Percentiles rank a stretch among this genome's conserved stretches.
These are phyloP conservation scores for Tortrix viridana DNA, from an alignment of 2,888 invertebrate species.

Conservation along the genomic window DNA sequence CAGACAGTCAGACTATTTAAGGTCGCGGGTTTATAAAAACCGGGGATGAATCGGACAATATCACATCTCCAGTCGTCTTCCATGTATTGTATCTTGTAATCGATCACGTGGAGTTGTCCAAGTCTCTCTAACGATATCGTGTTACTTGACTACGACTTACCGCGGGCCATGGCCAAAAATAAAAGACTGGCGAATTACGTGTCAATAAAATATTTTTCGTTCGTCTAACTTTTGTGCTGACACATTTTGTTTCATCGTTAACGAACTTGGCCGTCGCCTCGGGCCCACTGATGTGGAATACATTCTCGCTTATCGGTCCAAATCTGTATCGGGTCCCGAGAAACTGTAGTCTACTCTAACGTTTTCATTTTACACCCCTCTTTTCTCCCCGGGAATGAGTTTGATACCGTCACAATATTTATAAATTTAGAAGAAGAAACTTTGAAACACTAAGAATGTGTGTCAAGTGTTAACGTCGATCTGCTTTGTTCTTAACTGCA, in stretches of 20 bases:
- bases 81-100: background rate
- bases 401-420: background rate
- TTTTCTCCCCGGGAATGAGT: background rate
- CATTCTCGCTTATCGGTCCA: background rate
- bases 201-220: conserved; percentile 6
- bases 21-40: too few species aligned
- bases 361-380: background rate
- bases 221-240: conserved; percentile 8
- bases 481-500: background rate
- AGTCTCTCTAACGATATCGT: background rate
- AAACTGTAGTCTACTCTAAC: conserved; percentile 2
- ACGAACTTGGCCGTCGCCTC: background rate
- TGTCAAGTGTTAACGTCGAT: conserved; percentile 1
- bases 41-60: background rate
- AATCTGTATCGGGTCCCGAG: conserved; percentile 9
- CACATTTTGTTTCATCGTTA: conserved; percentile 15
- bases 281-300: conserved; percentile 13
- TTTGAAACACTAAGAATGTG: conserved; percentile 1
- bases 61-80: background rate
- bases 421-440: background rate
- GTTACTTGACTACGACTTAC: background rate
- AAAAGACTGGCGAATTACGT: background rate
- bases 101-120: background rate
- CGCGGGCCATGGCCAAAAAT: background rate
- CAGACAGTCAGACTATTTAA: too few species aligned